phyloP scores from a whole-genome alignment of 2,797 vertebrate genomes.

The Chelon labrosus region DNA sequence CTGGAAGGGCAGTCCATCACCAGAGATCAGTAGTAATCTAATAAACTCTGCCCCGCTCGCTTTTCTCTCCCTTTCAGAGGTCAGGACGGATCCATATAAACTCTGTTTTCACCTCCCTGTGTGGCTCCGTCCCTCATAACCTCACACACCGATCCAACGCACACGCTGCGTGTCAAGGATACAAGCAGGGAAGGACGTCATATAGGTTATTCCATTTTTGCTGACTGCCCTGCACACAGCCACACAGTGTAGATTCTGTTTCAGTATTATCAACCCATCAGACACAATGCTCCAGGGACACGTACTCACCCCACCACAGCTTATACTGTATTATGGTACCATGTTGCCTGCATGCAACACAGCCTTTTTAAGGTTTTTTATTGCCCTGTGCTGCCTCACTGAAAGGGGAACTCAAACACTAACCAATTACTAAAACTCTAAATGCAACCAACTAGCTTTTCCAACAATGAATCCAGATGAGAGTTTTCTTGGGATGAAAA shows the following conservation, averaged over 20 bases:
- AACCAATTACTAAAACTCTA: too few relatives aligned
- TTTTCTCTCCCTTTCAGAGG: conserved; percentile 63
- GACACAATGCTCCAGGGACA: not conserved
- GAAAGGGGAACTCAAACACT: too few relatives aligned
- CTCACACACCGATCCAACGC: conserved; percentile 21
- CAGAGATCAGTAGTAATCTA: conserved; percentile 76
- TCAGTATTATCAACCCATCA: not conserved
- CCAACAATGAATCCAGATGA: too few relatives aligned
- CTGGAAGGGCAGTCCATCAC: conserved; percentile 57
- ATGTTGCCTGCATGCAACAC: too few relatives aligned
- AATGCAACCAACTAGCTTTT: too few relatives aligned
- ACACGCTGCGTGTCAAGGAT: conserved; percentile 34
- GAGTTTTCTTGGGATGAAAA: too few relatives aligned
- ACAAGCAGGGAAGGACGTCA: conserved; percentile 5
- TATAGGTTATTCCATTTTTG: conserved; percentile 1
- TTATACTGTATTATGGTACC: too few relatives aligned
- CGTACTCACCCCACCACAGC: not conserved
- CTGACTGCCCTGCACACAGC: conserved; percentile 17
- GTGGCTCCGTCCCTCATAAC: conserved; percentile 43
- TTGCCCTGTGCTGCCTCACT: too few relatives aligned
- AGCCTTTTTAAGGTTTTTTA: too few relatives aligned
- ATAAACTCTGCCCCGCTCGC: conserved; percentile 61
- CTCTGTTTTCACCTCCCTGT: conserved; percentile 60
- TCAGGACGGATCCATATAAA: conserved; percentile 74
- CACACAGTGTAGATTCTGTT: conserved; percentile 15